A percentile compares a stretch with the other conserved stretches of the same genome.
Conservation (phyloP, 2,888 invertebrate genomes). For the Scrobipalpa costella region DNA sequence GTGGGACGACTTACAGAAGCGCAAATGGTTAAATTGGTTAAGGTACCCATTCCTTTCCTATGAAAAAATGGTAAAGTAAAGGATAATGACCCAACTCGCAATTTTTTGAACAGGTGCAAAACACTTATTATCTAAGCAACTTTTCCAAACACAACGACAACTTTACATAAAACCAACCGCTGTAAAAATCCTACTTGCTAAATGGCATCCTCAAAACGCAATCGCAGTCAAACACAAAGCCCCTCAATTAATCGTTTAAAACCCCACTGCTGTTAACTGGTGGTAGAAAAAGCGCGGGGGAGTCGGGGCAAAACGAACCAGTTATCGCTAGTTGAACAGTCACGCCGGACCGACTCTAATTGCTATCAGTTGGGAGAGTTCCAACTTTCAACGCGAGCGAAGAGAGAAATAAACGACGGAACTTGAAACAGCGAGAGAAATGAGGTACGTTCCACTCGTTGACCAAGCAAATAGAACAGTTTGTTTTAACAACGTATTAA, state of each 20-base stretch:
- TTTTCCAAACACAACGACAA: no score
- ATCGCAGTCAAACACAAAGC: no score
- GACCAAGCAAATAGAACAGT: not conserved
- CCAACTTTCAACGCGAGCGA: slow-evolving; percentile 12
- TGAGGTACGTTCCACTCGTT: slow-evolving; percentile 15
- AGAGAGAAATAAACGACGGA: slow-evolving; percentile 10
- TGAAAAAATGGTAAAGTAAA: no score
- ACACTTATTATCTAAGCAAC: no score
- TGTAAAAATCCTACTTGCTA: not conserved
- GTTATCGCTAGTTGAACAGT: slow-evolving; percentile 17
- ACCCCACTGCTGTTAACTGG: not conserved
- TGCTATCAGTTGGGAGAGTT: slow-evolving; percentile 15
- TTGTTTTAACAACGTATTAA: not conserved
- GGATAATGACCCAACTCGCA: no score
- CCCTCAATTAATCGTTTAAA: not conserved
- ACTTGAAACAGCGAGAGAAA: slow-evolving; percentile 1
- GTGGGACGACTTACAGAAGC: no score
- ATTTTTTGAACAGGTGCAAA: no score
- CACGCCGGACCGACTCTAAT: slow-evolving; percentile 10
- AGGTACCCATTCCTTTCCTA: no score
- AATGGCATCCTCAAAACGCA: not conserved
- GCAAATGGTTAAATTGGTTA: no score
- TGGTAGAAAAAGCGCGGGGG: slow-evolving; percentile 1
- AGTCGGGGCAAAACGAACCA: not conserved
- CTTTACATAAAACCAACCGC: not conserved